phyloP scores from a whole-genome alignment of 2,797 vertebrate genomes.

The Natrix natrix region DNA sequence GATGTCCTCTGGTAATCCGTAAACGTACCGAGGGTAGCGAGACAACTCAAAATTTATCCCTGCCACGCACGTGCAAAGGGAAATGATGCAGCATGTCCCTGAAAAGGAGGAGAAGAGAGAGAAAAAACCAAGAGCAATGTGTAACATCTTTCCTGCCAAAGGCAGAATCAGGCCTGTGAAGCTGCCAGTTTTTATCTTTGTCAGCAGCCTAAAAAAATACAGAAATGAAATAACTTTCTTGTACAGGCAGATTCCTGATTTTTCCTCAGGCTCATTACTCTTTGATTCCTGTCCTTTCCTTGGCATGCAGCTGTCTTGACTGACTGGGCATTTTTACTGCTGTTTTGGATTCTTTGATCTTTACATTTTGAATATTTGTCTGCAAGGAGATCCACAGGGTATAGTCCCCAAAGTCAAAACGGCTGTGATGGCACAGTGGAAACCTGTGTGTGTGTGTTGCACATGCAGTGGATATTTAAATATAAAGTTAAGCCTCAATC shows the following conservation, averaged over 20 bases:
- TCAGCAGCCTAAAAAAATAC: neutral
- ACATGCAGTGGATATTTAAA: neutral
- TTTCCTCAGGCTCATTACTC: neutral
- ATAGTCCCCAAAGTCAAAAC: neutral
- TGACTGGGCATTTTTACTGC: neutral
- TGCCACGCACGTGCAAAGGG: slow-evolving; percentile 91
- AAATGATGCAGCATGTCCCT: slow-evolving; percentile 96
- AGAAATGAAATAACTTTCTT: neutral
- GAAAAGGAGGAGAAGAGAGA: slow-evolving; percentile 49
- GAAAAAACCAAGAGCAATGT: too few species aligned
- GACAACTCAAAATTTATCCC: slow-evolving; percentile 94
- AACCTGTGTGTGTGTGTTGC: neutral
- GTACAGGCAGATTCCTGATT: neutral
- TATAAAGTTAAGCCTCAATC: neutral
- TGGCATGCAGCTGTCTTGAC: neutral
- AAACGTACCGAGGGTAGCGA: slow-evolving; percentile 89
- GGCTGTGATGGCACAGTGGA: neutral
- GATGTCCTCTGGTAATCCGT: slow-evolving; percentile 92
- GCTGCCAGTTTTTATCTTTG: neutral
- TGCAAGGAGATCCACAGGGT: neutral
- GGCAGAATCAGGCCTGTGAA: neutral
- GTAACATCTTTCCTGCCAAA: neutral
- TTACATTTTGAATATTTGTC: neutral
- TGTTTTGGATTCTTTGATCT: neutral
- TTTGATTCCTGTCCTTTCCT: neutral